A percentile compares a stretch with the other conserved stretches of the same genome.
Evolutionary conservation across 2,888 invertebrate species (phyloP).

Genomic region (Drosophila longiperda): DNA sequence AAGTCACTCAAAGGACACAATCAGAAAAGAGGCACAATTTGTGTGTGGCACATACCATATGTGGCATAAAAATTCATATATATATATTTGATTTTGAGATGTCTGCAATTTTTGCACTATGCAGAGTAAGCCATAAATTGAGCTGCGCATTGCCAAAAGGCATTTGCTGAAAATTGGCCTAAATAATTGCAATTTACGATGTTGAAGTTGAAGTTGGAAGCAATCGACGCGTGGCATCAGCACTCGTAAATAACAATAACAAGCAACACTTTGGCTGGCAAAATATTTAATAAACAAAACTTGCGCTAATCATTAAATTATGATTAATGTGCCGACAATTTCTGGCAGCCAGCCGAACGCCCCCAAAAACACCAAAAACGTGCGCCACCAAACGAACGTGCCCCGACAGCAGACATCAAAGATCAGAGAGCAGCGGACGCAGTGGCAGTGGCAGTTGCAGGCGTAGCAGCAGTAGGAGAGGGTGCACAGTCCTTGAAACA

Average conservation of each 20-base stretch:
- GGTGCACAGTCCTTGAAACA: conserved; percentile 27
- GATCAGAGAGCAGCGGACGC: not conserved
- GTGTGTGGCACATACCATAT: not conserved
- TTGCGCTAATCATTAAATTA: conserved; percentile 80
- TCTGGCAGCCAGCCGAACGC: conserved; percentile 53
- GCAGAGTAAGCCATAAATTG: conserved; percentile 30
- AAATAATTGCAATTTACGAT: conserved; percentile 64
- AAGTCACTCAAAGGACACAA: conserved; percentile 7
- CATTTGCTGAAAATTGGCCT: conserved; percentile 37
- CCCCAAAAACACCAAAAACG: conserved; percentile 36
- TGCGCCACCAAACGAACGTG: conserved; percentile 37
- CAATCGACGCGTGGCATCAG: conserved; percentile 60
- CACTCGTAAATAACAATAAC: conserved; percentile 54
- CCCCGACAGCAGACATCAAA: conserved; percentile 22
- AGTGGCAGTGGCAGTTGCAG: not conserved
- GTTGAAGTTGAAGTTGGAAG: conserved; percentile 15
- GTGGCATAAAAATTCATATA: not conserved
- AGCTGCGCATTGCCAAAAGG: conserved; percentile 19
- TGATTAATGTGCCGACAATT: conserved; percentile 78
- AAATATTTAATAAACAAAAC: conserved; percentile 74
- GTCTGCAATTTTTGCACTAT: conserved; percentile 8
- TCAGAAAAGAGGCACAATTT: not conserved
- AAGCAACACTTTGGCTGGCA: conserved; percentile 17
- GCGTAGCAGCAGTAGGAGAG: not conserved
- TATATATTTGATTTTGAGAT: conserved; percentile 5